These are phyloP conservation scores for Odontamblyopus rebecca DNA, from an alignment of 2,797 vertebrate genomes.

Conservation along the genomic window DNA sequence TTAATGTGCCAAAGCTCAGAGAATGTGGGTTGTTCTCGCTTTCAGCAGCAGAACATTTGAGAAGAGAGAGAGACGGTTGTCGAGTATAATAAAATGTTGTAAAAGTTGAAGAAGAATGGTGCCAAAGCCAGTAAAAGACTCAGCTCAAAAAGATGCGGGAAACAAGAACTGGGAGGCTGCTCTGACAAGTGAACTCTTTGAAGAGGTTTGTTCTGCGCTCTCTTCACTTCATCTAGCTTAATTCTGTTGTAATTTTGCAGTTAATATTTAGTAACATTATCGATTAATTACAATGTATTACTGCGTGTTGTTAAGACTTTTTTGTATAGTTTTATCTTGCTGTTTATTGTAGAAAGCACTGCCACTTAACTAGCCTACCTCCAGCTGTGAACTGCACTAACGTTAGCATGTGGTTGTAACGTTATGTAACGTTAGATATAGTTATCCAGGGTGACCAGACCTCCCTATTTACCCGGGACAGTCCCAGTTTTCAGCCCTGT, in stretches of 20 bases:
- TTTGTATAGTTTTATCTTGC: background rate
- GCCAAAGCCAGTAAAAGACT: conserved; percentile 45
- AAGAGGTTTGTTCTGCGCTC: conserved; percentile 62
- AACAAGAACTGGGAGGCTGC: conserved; percentile 63
- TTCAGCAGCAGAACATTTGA: too few species aligned
- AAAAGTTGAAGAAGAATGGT: conserved; percentile 45
- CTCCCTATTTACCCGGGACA: too few species aligned
- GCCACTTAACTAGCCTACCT: background rate
- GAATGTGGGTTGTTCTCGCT: too few species aligned
- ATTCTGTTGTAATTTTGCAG: background rate
- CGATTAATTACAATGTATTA: background rate
- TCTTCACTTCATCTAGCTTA: background rate
- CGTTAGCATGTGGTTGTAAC: background rate
- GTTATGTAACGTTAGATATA: background rate
- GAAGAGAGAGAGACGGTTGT: too few species aligned
- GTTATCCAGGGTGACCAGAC: background rate
- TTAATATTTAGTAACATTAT: background rate
- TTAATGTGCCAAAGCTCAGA: too few species aligned
- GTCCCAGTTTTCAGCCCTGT: too few species aligned
- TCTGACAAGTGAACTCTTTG: conserved; percentile 53
- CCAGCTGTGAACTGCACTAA: background rate
- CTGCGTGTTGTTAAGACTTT: background rate
- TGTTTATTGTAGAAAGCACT: background rate
- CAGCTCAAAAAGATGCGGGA: conserved; percentile 34
- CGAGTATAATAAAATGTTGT: background rate